Percentiles rank a stretch among this genome's conserved stretches.
These are phyloP conservation scores for Gisinianus flammeolus DNA, from an alignment of 2,888 invertebrate species.

Conservation along the genomic window DNA sequence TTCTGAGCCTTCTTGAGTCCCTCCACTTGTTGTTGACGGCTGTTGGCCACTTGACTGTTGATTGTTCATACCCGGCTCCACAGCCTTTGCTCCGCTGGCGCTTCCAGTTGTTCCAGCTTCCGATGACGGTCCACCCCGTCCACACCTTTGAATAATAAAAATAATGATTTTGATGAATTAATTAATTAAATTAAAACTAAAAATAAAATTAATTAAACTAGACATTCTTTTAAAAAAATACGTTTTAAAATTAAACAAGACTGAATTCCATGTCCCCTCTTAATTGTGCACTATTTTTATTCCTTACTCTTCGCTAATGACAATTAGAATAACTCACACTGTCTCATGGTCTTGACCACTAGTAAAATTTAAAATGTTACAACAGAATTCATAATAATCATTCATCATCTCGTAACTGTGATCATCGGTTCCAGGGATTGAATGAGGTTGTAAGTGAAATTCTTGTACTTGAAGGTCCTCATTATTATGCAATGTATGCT, in stretches of 20 bases:
- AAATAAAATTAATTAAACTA: too few relatives aligned
- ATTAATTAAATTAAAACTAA: too few relatives aligned
- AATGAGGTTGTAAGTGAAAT: not conserved
- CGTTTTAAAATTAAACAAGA: too few relatives aligned
- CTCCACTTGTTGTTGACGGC: constrained; percentile 48
- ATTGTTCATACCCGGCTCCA: constrained; percentile 61
- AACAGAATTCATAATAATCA: constrained; percentile 36
- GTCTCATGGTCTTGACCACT: not conserved
- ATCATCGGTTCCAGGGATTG: not conserved
- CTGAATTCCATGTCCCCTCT: too few relatives aligned
- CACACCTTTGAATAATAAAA: constrained; percentile 51
- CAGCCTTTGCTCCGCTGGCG: constrained; percentile 59
- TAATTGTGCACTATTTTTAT: too few relatives aligned
- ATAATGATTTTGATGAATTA: too few relatives aligned
- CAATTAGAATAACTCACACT: too few relatives aligned
- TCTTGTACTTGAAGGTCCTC: not conserved
- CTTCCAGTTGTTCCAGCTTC: constrained; percentile 56
- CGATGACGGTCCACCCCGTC: constrained; percentile 58
- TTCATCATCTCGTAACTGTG: constrained; percentile 23
- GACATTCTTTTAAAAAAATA: too few relatives aligned
- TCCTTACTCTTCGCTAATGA: too few relatives aligned
- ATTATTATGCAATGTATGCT: not conserved
- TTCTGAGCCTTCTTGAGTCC: constrained; percentile 22
- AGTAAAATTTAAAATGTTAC: constrained; percentile 1
- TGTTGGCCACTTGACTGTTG: constrained; percentile 51